A percentile compares a stretch with the other conserved stretches of the same genome.
phyloP scores from a whole-genome alignment of 2,113 vertebrate species.

The Ifrita kowaldi region DNA sequence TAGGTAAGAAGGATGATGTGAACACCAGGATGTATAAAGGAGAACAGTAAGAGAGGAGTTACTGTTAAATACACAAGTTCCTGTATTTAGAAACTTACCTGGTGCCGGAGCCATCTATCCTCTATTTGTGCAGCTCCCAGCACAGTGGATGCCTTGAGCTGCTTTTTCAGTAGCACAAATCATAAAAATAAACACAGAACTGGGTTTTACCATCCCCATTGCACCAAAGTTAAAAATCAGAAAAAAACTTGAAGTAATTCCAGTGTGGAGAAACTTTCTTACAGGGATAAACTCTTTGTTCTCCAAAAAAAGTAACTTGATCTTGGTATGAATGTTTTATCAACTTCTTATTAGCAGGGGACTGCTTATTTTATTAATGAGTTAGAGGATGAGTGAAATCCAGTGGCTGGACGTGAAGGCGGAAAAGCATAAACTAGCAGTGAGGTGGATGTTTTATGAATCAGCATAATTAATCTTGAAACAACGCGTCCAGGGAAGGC shows the following conservation, averaged over 20 bases:
- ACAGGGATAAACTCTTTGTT: neutral
- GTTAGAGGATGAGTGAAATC: neutral
- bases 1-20: neutral
- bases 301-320: neutral
- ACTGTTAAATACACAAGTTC: neutral
- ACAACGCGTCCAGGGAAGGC: neutral
- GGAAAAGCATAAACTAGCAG: neutral
- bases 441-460: slow-evolving; percentile 1
- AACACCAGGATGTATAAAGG: neutral
- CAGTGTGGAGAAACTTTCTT: neutral
- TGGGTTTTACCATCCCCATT: neutral
- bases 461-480: slow-evolving; percentile 4
- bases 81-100: neutral
- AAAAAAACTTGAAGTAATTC: neutral
- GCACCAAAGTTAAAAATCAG: neutral
- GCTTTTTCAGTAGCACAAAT: neutral
- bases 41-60: neutral
- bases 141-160: neutral
- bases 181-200: neutral
- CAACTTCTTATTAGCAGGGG: neutral
- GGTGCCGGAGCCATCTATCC: neutral
- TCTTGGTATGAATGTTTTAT: neutral
- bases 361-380: neutral
- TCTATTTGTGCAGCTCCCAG: neutral
- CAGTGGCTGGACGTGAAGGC: neutral